phyloP scores from a whole-genome alignment of 2,797 vertebrate species.

The Acanthurus leucopareius region DNA sequence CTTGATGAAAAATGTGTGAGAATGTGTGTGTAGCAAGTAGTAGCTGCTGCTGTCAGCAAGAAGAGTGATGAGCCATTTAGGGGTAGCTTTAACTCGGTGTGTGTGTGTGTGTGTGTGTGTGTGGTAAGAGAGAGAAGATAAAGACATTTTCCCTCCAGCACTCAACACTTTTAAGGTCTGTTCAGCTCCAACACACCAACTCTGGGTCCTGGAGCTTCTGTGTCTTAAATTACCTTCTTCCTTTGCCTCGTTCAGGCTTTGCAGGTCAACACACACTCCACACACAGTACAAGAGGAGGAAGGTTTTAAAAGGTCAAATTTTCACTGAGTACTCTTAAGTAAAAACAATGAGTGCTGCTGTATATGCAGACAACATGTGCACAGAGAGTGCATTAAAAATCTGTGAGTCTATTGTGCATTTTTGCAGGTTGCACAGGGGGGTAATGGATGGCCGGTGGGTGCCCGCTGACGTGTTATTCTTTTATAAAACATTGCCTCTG shows the following conservation, averaged over 20 bases:
- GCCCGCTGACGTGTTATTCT: constrained; percentile 89
- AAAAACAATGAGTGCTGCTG: constrained; percentile 17
- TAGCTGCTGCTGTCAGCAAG: constrained; percentile 43
- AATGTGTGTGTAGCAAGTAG: constrained; percentile 24
- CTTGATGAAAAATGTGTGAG: constrained; percentile 8
- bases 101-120: constrained; percentile 4
- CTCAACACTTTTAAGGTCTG: constrained; percentile 49
- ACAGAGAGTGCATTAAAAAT: constrained; percentile 42
- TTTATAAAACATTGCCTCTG: constrained; percentile 90
- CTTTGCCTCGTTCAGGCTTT: constrained; percentile 78
- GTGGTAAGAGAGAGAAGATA: constrained; percentile 43
- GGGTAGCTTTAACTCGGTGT: constrained; percentile 25
- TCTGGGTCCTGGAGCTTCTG: constrained; percentile 15
- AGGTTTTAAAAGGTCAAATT: neutral
- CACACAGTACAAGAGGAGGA: constrained; percentile 79
- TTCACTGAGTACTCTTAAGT: neutral
- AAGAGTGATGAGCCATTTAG: constrained; percentile 59
- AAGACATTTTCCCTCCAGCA: constrained; percentile 63
- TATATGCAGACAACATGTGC: constrained; percentile 45
- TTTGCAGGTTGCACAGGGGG: constrained; percentile 70
- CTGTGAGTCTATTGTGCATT: constrained; percentile 52
- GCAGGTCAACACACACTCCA: constrained; percentile 27
- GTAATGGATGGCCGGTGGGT: constrained; percentile 86
- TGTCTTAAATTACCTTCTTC: constrained; percentile 40
- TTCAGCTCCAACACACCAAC: constrained; percentile 60